phyloP scores from a whole-genome alignment of 2,113 vertebrate genomes.

The Neogale vison region DNA sequence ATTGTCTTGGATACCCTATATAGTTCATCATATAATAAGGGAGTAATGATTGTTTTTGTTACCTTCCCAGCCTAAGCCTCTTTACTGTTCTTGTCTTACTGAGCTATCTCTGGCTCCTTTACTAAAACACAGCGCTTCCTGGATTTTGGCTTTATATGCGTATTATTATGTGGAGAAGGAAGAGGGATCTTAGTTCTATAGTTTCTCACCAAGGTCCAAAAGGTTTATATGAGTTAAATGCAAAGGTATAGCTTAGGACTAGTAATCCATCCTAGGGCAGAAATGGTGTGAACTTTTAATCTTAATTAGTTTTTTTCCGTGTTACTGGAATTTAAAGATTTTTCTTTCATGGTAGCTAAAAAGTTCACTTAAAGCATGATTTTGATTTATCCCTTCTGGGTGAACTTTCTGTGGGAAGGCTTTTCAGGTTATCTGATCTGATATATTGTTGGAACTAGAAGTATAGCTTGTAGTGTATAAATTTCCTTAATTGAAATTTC shows the following conservation, averaged over 20 bases:
- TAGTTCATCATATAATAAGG: background rate
- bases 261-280: background rate
- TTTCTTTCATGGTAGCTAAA: background rate
- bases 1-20: background rate
- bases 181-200: background rate
- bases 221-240: background rate
- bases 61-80: background rate
- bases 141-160: background rate
- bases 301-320: background rate
- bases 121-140: background rate
- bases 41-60: background rate
- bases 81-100: background rate
- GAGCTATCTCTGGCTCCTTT: background rate
- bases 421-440: background rate
- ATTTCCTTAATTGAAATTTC: background rate
- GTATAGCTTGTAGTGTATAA: background rate
- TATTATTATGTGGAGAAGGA: background rate
- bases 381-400: background rate
- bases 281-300: background rate
- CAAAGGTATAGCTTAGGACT: background rate
- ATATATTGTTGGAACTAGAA: background rate
- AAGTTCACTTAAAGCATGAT: conserved; percentile 23
- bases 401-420: background rate
- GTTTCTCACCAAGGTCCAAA: background rate
- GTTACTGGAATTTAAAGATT: background rate